These are phyloP conservation scores for Tinea pellionella DNA, from an alignment of 2,888 invertebrate genomes.

Conservation along the genomic window DNA sequence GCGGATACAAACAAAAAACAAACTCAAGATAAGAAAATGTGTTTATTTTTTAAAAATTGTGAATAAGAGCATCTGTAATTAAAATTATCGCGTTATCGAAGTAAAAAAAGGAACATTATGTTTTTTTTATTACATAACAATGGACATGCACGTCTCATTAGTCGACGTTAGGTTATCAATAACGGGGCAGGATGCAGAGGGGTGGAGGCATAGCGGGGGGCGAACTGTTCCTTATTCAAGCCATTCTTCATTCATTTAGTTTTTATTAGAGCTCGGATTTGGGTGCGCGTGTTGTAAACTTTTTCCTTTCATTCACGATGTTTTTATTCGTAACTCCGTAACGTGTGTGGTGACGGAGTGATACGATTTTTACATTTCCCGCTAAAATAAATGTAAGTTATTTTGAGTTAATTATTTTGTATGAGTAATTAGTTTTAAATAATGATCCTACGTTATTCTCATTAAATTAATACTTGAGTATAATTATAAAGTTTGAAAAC, in stretches of 20 bases:
- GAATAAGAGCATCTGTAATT: neutral
- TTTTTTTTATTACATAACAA: neutral
- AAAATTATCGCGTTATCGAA: neutral
- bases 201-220: neutral
- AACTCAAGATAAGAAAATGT: too few relatives aligned
- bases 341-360: neutral
- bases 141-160: neutral
- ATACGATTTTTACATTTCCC: neutral
- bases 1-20: too few relatives aligned
- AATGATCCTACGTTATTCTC: neutral
- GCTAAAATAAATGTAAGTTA: neutral
- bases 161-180: neutral
- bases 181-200: constrained; percentile 7
- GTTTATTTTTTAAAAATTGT: neutral
- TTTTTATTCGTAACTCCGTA: neutral
- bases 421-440: constrained; percentile 1
- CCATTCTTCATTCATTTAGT: constrained; percentile 42
- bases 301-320: neutral
- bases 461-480: constrained; percentile 2
- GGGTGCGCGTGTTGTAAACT: constrained; percentile 38
- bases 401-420: constrained; percentile 2
- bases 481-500: constrained; percentile 18
- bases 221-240: neutral
- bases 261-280: constrained; percentile 38
- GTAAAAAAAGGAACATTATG: neutral